Evolutionary conservation across 2,888 invertebrate genomes (phyloP).

Genomic region (Buathra laborator): DNA sequence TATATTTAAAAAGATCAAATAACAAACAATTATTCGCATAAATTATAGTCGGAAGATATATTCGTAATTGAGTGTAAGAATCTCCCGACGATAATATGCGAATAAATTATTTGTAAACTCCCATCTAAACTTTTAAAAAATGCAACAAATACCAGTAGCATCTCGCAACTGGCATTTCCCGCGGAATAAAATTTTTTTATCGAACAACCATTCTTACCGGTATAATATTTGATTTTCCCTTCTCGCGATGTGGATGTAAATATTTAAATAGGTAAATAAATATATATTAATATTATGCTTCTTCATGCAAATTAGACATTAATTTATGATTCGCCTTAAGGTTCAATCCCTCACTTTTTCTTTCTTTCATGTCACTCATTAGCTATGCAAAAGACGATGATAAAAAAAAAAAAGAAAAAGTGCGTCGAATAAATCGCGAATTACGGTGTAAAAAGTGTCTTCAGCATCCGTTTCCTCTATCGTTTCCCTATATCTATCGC

Average conservation of each 20-base stretch:
- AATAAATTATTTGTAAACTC: too few species aligned
- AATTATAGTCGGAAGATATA: too few species aligned
- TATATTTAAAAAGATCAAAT: too few species aligned
- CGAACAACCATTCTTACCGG: not conserved
- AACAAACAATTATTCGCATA: too few species aligned
- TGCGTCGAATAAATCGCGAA: slow-evolving; percentile 2
- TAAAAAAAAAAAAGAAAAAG: not conserved
- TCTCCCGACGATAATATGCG: too few species aligned
- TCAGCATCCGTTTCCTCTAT: slow-evolving; percentile 7
- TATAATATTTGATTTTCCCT: not conserved
- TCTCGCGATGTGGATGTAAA: not conserved
- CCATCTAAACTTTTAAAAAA: not conserved
- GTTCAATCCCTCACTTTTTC: not conserved
- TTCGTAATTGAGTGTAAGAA: too few species aligned
- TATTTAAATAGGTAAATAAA: slow-evolving; percentile 10
- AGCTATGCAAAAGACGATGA: slow-evolving; percentile 35
- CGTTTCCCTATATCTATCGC: not conserved
- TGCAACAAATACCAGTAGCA: not conserved
- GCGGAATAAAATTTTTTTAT: not conserved
- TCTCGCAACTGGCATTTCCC: not conserved
- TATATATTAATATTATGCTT: slow-evolving; percentile 2
- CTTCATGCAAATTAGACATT: not conserved
- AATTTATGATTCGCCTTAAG: not conserved
- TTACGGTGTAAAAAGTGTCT: slow-evolving; percentile 30
- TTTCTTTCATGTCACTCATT: not conserved